phyloP scores from a whole-genome alignment of 2,888 invertebrate species.

The Amphimallon solstitiale region DNA sequence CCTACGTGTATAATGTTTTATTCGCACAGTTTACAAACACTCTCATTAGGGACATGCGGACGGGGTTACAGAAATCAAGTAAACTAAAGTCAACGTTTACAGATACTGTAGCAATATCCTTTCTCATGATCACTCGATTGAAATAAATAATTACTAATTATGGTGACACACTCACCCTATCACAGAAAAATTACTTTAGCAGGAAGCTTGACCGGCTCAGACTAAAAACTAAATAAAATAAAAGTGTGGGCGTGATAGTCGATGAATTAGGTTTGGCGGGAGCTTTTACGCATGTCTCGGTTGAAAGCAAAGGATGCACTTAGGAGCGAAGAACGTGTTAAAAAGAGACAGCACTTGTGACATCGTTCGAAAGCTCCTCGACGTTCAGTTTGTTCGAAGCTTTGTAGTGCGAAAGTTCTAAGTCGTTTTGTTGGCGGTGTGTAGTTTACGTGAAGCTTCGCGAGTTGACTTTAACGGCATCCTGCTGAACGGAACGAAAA shows the following conservation, averaged over 20 bases:
- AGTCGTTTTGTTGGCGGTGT: conserved; percentile 7
- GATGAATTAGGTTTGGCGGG: conserved; percentile 45
- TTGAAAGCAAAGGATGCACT: conserved; percentile 23
- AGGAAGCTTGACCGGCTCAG: conserved; percentile 12
- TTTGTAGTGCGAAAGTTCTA: conserved; percentile 23
- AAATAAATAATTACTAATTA: conserved; percentile 16
- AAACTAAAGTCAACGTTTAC: neutral
- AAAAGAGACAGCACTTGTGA: conserved; percentile 20
- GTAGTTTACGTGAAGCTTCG: conserved; percentile 16
- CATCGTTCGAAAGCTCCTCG: conserved; percentile 10
- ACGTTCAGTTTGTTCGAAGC: conserved; percentile 23
- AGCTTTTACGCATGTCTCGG: conserved; percentile 35
- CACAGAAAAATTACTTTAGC: conserved; percentile 9
- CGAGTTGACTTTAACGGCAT: conserved; percentile 5
- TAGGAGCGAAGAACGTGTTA: neutral
- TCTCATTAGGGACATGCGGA: neutral
- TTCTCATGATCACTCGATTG: neutral
- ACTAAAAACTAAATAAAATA: conserved; percentile 29
- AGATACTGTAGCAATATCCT: neutral
- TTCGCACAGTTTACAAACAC: neutral
- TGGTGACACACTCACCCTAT: conserved; percentile 10
- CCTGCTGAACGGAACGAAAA: neutral
- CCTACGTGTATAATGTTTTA: conserved; percentile 17
- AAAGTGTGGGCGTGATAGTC: conserved; percentile 45
- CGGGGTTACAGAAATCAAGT: neutral